phyloP scores from a whole-genome alignment of 2,797 vertebrate species.

The Corythornis leucogaster region DNA sequence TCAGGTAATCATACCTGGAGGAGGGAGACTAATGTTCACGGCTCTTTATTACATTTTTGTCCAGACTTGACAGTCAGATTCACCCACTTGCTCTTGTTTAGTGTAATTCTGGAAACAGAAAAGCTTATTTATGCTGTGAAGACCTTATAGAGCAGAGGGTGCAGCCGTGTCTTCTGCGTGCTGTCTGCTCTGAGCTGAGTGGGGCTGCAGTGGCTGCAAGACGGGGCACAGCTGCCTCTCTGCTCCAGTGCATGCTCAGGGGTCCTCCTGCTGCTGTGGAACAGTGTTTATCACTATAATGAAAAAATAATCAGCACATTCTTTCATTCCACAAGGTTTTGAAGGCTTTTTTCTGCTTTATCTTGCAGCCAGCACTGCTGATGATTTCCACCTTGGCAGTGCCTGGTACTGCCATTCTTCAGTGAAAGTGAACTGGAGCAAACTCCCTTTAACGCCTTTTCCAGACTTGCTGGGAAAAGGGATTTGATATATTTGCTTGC shows the following conservation, averaged over 20 bases:
- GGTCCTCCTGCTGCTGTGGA: not conserved
- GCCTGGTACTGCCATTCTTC: not conserved
- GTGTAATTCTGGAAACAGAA: not conserved
- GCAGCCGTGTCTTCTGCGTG: not conserved
- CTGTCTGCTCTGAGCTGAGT: too few species aligned
- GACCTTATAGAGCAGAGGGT: not conserved
- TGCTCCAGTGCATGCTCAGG: not conserved
- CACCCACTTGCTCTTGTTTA: not conserved
- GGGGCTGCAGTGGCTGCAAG: not conserved
- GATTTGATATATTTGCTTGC: not conserved
- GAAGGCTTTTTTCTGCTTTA: not conserved
- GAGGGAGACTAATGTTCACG: not conserved
- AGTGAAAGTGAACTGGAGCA: not conserved
- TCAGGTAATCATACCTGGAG: not conserved
- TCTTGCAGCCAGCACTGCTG: not conserved
- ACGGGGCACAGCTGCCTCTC: not conserved
- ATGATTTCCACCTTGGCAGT: not conserved
- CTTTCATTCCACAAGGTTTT: not conserved
- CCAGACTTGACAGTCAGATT: not conserved
- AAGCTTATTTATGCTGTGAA: rapidly evolving
- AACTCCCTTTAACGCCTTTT: not conserved
- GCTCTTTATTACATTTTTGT: not conserved
- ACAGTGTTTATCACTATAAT: rapidly evolving
- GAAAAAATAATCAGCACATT: not conserved
- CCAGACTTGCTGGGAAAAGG: not conserved